Percentiles rank a stretch among this genome's conserved stretches.
Evolutionary conservation across 2,888 invertebrate species (phyloP).

Genomic region (Synanthedon myopaeformis): DNA sequence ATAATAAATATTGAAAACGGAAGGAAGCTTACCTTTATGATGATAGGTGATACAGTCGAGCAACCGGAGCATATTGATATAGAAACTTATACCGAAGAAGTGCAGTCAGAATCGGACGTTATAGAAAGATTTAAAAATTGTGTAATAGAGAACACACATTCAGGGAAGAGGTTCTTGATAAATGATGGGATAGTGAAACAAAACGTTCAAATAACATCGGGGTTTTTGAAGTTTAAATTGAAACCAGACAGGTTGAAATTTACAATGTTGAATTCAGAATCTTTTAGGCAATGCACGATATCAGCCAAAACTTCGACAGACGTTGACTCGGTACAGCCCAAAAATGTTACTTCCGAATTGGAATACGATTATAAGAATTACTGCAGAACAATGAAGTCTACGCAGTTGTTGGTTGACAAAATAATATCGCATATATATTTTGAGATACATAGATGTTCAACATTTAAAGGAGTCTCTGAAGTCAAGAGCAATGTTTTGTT

Average conservation of each 20-base stretch:
- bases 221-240: constrained; percentile 48
- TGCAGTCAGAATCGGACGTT: constrained; percentile 35
- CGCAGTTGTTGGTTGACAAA: constrained; percentile 49
- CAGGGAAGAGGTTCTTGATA: constrained; percentile 61
- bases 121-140: constrained; percentile 63
- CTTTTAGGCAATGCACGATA: constrained; percentile 62
- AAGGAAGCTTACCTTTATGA: constrained; percentile 63
- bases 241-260: constrained; percentile 58
- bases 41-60: constrained; percentile 37
- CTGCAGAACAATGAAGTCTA: constrained; percentile 61
- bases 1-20: constrained; percentile 69
- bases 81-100: constrained; percentile 45
- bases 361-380: constrained; percentile 54
- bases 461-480: constrained; percentile 47
- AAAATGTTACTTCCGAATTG: constrained; percentile 24
- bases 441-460: constrained; percentile 54
- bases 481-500: constrained; percentile 57
- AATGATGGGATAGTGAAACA: constrained; percentile 65
- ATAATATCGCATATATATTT: constrained; percentile 43
- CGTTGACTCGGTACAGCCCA: constrained; percentile 33
- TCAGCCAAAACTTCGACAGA: constrained; percentile 42
- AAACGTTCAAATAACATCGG: constrained; percentile 40
- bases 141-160: constrained; percentile 58
- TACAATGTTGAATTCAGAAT: constrained; percentile 61
- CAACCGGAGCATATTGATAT: constrained; percentile 64